These are phyloP conservation scores for Trisateles emortualis DNA, from an alignment of 2,888 invertebrate genomes.

Conservation along the genomic window DNA sequence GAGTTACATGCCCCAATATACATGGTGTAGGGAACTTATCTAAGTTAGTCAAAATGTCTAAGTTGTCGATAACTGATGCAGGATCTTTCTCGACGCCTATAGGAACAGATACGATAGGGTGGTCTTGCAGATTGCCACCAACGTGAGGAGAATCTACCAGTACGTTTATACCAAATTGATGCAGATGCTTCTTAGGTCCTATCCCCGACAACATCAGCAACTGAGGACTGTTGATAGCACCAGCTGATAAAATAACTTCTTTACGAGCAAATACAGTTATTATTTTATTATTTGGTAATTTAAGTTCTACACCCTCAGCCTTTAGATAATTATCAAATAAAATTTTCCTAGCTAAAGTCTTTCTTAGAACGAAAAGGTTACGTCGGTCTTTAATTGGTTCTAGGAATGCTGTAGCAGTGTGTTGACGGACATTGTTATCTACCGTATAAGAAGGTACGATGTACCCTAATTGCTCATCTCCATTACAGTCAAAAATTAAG, in stretches of 20 bases:
- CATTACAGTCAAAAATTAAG: conserved; percentile 52
- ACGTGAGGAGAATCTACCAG: conserved; percentile 58
- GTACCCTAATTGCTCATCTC: conserved; percentile 52
- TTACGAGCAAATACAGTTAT: conserved; percentile 48
- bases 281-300: conserved; percentile 38
- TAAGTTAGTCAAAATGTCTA: conserved; percentile 37
- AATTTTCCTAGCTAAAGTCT: conserved; percentile 53
- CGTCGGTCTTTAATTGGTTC: conserved; percentile 43
- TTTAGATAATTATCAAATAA: conserved; percentile 41
- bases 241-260: conserved; percentile 68
- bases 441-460: conserved; percentile 44
- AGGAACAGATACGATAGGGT: conserved; percentile 45
- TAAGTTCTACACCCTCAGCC: conserved; percentile 59
- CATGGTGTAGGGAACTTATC: conserved; percentile 50
- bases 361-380: conserved; percentile 56
- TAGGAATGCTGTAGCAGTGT: conserved; percentile 52
- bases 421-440: conserved; percentile 49
- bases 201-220: conserved; percentile 71
- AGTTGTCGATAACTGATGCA: conserved; percentile 36
- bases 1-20: conserved; percentile 53
- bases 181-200: conserved; percentile 62
- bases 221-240: conserved; percentile 65
- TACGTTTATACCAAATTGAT: conserved; percentile 49
- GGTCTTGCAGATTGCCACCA: conserved; percentile 63
- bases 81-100: conserved; percentile 42